Conservation (phyloP, 1,140 invertebrate genomes). For the Pogonognathellus flavescens region DNA sequence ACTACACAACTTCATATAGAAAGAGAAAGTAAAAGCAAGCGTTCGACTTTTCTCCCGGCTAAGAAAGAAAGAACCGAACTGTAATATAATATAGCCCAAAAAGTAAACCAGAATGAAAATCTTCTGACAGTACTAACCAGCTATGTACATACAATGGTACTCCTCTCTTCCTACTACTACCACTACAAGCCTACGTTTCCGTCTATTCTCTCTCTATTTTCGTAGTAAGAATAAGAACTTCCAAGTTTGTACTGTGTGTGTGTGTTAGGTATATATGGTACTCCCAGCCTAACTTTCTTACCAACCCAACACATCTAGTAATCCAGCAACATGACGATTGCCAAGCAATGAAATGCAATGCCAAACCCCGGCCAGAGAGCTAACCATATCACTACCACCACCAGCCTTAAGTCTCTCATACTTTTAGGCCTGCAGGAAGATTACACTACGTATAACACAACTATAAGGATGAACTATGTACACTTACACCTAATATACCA, state of each 20-base stretch:
- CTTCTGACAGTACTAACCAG: neutral
- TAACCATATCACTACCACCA: neutral
- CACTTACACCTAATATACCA: neutral
- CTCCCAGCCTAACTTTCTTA: neutral
- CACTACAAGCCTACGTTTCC: no score
- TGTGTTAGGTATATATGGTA: neutral
- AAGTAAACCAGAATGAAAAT: constrained; percentile 42
- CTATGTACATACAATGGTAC: no score
- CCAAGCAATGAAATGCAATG: constrained; percentile 48
- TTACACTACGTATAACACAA: neutral
- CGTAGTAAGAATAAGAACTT: no score
- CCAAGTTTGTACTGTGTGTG: neutral
- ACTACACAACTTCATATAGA: neutral
- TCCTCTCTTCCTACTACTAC: no score
- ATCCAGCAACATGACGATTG: constrained; percentile 47
- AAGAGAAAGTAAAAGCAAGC: constrained; percentile 41
- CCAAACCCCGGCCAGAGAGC: neutral
- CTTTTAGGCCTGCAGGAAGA: constrained; percentile 16
- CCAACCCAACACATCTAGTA: neutral
- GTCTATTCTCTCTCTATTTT: no score
- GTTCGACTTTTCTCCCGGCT: constrained; percentile 36
- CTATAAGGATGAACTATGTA: no score
- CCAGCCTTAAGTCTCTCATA: constrained; percentile 18
- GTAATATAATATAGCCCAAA: constrained; percentile 36
- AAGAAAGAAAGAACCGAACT: constrained; percentile 10